phyloP scores from a whole-genome alignment of 2,888 invertebrate genomes.

The Hemithea aestivaria region DNA sequence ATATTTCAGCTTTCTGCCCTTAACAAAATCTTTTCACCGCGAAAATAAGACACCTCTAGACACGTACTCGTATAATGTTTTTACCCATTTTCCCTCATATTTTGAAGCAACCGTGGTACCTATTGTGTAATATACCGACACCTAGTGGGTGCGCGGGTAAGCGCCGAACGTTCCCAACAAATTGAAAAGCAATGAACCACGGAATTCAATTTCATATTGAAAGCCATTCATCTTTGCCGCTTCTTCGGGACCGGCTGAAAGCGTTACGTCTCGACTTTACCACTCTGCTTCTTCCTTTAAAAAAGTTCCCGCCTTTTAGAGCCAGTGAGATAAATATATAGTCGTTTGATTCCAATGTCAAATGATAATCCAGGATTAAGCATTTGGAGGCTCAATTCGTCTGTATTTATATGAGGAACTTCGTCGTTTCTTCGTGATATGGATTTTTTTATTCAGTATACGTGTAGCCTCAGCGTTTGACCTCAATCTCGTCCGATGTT shows the following conservation, averaged over 20 bases:
- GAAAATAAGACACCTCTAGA: slow-evolving; percentile 10
- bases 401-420: no score
- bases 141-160: slow-evolving; percentile 61
- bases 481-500: no score
- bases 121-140: slow-evolving; percentile 53
- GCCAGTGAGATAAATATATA: slow-evolving; percentile 27
- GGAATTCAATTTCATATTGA: slow-evolving; percentile 85
- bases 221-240: slow-evolving; percentile 80
- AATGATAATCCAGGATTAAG: slow-evolving; percentile 18
- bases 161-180: slow-evolving; percentile 73
- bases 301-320: slow-evolving; percentile 55
- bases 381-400: no score
- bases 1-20: no score
- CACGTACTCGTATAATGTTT: slow-evolving; percentile 19
- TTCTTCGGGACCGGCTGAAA: slow-evolving; percentile 70
- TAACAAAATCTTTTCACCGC: not conserved
- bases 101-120: slow-evolving; percentile 38
- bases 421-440: no score
- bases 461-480: no score
- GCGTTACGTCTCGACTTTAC: slow-evolving; percentile 72
- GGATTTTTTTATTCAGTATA: no score
- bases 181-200: slow-evolving; percentile 83
- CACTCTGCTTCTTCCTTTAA: slow-evolving; percentile 62
- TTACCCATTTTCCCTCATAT: slow-evolving; percentile 21
- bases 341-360: slow-evolving; percentile 23